phyloP scores from a whole-genome alignment of 2,888 invertebrate species.

The Nudaria mundana region DNA sequence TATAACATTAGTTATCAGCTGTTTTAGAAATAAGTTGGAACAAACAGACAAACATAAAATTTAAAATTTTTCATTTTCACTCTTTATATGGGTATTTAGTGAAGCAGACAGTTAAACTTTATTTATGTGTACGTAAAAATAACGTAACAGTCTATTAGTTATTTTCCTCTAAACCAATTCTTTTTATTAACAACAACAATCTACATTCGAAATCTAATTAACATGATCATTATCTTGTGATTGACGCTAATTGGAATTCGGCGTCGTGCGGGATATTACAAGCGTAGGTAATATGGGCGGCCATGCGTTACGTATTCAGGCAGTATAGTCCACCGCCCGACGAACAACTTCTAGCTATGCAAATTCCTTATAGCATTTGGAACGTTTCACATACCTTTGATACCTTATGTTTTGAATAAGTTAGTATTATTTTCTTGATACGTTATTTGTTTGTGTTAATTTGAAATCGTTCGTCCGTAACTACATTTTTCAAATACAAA shows the following conservation, averaged over 20 bases:
- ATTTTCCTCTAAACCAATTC: background rate
- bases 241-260: constrained; percentile 16
- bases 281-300: constrained; percentile 9
- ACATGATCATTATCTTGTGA: constrained; percentile 5
- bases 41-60: too few species aligned
- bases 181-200: background rate
- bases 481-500: too few species aligned
- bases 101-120: too few species aligned
- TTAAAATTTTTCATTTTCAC: too few species aligned
- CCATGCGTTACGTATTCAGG: constrained; percentile 58
- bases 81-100: too few species aligned
- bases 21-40: too few species aligned
- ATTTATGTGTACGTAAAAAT: too few species aligned
- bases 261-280: background rate
- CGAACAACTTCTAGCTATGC: constrained; percentile 58
- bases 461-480: too few species aligned
- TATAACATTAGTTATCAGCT: too few species aligned
- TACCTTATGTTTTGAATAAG: constrained; percentile 42
- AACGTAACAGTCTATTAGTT: background rate
- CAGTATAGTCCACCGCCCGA: constrained; percentile 44
- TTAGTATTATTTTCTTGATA: background rate
- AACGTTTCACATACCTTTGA: constrained; percentile 44
- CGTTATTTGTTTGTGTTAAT: background rate
- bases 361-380: constrained; percentile 59
- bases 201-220: constrained; percentile 5